Conservation (phyloP, 1,140 invertebrate species). For the Chelonus insularis region DNA sequence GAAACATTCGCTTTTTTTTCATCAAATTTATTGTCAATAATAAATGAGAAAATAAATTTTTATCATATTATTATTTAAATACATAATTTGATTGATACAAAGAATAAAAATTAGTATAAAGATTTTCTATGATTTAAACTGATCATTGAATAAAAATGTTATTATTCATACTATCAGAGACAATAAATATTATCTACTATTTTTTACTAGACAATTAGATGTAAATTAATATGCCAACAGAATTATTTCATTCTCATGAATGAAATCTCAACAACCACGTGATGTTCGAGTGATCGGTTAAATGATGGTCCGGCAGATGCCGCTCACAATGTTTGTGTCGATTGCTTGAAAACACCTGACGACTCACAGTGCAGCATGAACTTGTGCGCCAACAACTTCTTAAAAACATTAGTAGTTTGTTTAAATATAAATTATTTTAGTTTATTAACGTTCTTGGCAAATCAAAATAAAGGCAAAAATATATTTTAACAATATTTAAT, state of each 20-base stretch:
- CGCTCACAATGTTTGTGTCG: slow-evolving; percentile 32
- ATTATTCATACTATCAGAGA: no score
- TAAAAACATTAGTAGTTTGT: slow-evolving; percentile 44
- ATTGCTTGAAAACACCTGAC: slow-evolving; percentile 47
- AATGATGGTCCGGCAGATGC: slow-evolving; percentile 40
- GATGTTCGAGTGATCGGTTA: slow-evolving; percentile 27
- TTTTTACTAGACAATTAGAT: background rate
- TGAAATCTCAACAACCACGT: background rate
- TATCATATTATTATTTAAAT: no score
- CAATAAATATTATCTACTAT: background rate
- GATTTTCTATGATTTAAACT: no score
- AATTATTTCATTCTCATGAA: background rate
- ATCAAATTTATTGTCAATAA: background rate
- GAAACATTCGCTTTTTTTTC: background rate
- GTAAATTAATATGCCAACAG: background rate
- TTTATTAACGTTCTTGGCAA: no score
- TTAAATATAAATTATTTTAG: slow-evolving; percentile 19
- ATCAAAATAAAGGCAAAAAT: no score
- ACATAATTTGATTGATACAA: no score
- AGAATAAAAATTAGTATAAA: no score
- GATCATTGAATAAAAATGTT: no score
- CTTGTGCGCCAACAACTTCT: slow-evolving; percentile 45
- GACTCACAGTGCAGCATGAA: slow-evolving; percentile 46
- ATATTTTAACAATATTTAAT: background rate
- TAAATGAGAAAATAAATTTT: no score